A percentile compares a stretch with the other conserved stretches of the same genome.
These are phyloP conservation scores for Rana temporaria DNA, from an alignment of 2,113 vertebrate genomes.

Conservation along the genomic window DNA sequence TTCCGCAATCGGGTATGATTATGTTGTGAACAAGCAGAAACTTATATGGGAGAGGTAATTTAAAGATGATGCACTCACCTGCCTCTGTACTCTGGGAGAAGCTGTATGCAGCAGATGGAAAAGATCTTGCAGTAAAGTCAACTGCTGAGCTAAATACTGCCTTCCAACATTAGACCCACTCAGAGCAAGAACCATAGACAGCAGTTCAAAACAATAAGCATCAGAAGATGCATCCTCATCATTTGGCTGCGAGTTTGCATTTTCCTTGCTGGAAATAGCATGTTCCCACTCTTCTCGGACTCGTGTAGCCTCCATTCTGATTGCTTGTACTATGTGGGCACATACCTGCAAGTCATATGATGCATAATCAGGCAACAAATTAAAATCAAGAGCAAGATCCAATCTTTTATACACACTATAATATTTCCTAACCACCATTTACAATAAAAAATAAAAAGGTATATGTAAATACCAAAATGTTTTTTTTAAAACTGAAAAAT, in stretches of 20 bases:
- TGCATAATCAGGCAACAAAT: not conserved
- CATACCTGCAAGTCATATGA: slow-evolving; percentile 82
- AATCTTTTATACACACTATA: too few relatives aligned
- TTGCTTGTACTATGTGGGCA: slow-evolving; percentile 97
- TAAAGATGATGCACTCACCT: slow-evolving; percentile 73
- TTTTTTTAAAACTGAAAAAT: too few relatives aligned
- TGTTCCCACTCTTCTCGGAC: slow-evolving; percentile 98
- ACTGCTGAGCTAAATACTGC: slow-evolving; percentile 95
- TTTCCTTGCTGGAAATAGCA: slow-evolving; percentile 98
- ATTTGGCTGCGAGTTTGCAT: slow-evolving; percentile 95
- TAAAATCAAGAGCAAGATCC: not conserved
- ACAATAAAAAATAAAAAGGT: not conserved
- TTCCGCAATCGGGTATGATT: too few relatives aligned
- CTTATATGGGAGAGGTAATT: not conserved
- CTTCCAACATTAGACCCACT: slow-evolving; percentile 97
- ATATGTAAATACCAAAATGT: not conserved
- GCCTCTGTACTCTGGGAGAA: slow-evolving; percentile 96
- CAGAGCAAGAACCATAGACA: slow-evolving; percentile 95
- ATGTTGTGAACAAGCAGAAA: too few relatives aligned
- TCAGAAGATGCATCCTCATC: slow-evolving; percentile 95
- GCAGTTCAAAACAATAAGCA: slow-evolving; percentile 96
- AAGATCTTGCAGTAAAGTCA: slow-evolving; percentile 95
- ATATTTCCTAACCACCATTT: not conserved
- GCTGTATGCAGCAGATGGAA: slow-evolving; percentile 96
- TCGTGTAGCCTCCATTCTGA: slow-evolving; percentile 96